Percentiles rank a stretch among this genome's conserved stretches.
Evolutionary conservation across 1,140 invertebrate species (phyloP).

Genomic region (Drepana arcuata): DNA sequence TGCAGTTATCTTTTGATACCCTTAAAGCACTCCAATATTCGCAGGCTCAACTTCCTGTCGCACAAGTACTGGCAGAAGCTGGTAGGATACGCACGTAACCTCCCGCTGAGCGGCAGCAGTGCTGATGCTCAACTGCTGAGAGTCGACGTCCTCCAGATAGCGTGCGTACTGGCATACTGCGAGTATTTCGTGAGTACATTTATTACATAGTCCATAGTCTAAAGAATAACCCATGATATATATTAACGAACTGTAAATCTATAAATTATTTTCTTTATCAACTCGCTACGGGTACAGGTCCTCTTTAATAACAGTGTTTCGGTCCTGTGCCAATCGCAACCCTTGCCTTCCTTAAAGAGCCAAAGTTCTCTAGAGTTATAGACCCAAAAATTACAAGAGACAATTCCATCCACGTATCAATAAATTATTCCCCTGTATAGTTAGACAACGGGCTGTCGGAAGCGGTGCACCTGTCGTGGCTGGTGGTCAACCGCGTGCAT

Average conservation of each 20-base stretch:
- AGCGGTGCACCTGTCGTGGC: conserved; percentile 82
- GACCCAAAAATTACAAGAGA: no score
- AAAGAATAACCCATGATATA: no score
- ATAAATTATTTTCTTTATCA: no score
- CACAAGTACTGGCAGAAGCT: conserved; percentile 65
- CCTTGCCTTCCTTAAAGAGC: no score
- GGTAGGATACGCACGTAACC: conserved; percentile 42
- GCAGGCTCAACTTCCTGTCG: conserved; percentile 58
- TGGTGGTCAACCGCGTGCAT: conserved; percentile 82
- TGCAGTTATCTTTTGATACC: no score
- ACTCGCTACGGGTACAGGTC: no score
- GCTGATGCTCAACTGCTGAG: conserved; percentile 31
- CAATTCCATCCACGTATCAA: not conserved
- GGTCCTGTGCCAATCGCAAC: no score
- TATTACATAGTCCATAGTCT: no score
- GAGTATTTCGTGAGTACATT: conserved; percentile 65
- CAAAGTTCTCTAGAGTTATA: no score
- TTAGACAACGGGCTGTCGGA: conserved; percentile 74
- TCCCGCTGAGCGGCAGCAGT: conserved; percentile 32
- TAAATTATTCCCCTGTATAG: conserved; percentile 30
- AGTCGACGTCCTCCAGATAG: conserved; percentile 45
- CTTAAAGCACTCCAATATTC: no score
- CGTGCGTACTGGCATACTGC: conserved; percentile 58
- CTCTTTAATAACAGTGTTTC: no score
- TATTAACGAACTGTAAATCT: no score